These are phyloP conservation scores for Pollenia amentaria DNA, from an alignment of 2,888 invertebrate genomes.

Conservation along the genomic window DNA sequence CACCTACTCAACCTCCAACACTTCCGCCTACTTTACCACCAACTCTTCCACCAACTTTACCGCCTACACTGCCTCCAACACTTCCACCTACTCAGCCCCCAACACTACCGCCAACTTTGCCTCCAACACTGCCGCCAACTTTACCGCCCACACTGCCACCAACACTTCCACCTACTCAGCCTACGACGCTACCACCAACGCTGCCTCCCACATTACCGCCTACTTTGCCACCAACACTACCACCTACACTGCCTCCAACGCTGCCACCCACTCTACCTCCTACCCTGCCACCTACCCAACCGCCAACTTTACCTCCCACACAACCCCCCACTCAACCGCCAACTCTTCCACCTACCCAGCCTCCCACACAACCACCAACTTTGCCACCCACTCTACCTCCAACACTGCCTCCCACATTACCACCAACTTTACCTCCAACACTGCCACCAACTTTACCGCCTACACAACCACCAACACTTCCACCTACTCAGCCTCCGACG, in stretches of 20 bases:
- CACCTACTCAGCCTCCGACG: constrained; percentile 37
- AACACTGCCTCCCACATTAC: constrained; percentile 20
- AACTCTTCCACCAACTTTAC: neutral
- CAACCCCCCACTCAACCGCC: constrained; percentile 51
- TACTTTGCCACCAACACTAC: neutral
- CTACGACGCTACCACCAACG: constrained; percentile 41
- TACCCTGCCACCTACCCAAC: constrained; percentile 26
- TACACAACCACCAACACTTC: constrained; percentile 12
- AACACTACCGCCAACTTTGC: neutral
- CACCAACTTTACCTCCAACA: constrained; percentile 53
- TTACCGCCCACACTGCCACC: constrained; percentile 14
- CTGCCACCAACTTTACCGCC: constrained; percentile 42
- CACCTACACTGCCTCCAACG: constrained; percentile 38
- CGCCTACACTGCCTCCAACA: constrained; percentile 47
- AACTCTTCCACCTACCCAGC: constrained; percentile 8
- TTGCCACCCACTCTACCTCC: constrained; percentile 19
- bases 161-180: constrained; percentile 20
- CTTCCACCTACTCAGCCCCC: constrained; percentile 36
- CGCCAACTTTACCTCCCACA: constrained; percentile 37
- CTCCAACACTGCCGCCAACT: constrained; percentile 1
- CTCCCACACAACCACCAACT: constrained; percentile 31
- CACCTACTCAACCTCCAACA: constrained; percentile 35
- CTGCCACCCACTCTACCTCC: constrained; percentile 46
- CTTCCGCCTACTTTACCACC: constrained; percentile 49
- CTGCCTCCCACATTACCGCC: too few relatives aligned